Evolutionary conservation across 1,140 invertebrate species (phyloP).

Genomic region (Bombus sibiricus): DNA sequence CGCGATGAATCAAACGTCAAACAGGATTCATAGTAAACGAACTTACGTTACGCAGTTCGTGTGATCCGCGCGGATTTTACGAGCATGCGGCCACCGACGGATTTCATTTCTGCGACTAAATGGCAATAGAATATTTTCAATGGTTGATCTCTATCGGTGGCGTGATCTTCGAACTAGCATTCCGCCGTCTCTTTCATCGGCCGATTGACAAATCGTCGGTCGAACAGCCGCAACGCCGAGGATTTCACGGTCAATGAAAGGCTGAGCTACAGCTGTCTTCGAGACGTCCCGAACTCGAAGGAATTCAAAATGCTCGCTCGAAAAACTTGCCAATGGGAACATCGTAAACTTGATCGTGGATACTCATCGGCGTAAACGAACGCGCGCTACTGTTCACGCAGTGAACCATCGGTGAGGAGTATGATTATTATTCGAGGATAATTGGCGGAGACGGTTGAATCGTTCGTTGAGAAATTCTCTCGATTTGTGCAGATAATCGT

Average conservation of each 20-base stretch:
- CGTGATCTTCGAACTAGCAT: conserved; percentile 18
- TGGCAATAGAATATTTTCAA: conserved; percentile 42
- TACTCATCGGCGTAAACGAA: background rate
- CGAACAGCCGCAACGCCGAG: background rate
- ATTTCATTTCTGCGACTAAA: conserved; percentile 48
- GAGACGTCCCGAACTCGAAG: conserved; percentile 11
- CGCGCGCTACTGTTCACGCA: background rate
- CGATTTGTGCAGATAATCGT: background rate
- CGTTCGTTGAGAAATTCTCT: background rate
- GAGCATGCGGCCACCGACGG: background rate
- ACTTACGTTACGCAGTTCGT: background rate
- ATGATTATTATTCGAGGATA: background rate
- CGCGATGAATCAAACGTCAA: conserved; percentile 43
- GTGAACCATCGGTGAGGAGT: too few relatives aligned
- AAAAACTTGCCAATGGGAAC: background rate
- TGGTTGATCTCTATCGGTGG: conserved; percentile 30
- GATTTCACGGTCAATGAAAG: conserved; percentile 57
- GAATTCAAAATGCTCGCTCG: conserved; percentile 23
- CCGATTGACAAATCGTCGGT: conserved; percentile 51
- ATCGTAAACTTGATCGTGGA: background rate
- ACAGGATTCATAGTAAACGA: conserved; percentile 56
- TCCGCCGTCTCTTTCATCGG: conserved; percentile 40
- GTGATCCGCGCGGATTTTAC: conserved; percentile 40
- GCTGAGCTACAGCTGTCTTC: conserved; percentile 19
- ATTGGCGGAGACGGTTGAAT: background rate